Evolutionary conservation across 2,113 vertebrate species (phyloP), one percentile per base, ranked within the genome.

Genomic region (Mohoua ochrocephala): DNA sequence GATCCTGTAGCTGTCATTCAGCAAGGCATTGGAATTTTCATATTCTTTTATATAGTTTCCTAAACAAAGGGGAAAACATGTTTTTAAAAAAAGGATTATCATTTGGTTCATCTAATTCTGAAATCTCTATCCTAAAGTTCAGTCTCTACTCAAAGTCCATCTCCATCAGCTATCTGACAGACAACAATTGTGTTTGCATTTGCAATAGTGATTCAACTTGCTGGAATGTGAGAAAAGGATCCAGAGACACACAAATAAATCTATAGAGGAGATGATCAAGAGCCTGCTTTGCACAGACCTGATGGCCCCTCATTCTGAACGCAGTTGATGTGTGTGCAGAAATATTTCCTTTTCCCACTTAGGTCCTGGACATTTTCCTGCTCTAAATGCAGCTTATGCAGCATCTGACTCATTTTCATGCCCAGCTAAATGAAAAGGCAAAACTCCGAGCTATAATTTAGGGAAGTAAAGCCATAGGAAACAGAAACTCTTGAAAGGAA

Each of bases 1-100:
- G 45, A 60, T 80, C 15, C 97, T 96, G 84, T 98, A 98, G 86
- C 95, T 99, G 97, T 97, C 92, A 37, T 98, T 98, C 94, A 98
- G 98, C 91, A 99, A 98, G 2, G 98, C 98, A 22, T 97, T 95
- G 8, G 98, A 97, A 97, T 98, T 98, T 63, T 98, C 96, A 76
- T 98, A 99, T 95, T 99, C 98, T 96, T 98, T 99, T 76, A 99
- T 42, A 59, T 96, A 80, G 17, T 98, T 98, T 88, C 99, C 99
- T 99, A 94, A 70, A 65, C 1, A 15, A 50, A 64, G 9, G 45
- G 18, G 44, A 79, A 70, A 82, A 82, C 6, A 20, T 19, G 9
- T 23, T 39, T 2, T 39, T 2, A 4, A 64, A 21, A 65, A 80
- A 78, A 64, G 18, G 11, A 13, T 28, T 47, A 6, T 56, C 2